Percentiles rank a stretch among this genome's conserved stretches.
Conservation (phyloP, 2,888 invertebrate genomes). For the Biston stratarius region DNA sequence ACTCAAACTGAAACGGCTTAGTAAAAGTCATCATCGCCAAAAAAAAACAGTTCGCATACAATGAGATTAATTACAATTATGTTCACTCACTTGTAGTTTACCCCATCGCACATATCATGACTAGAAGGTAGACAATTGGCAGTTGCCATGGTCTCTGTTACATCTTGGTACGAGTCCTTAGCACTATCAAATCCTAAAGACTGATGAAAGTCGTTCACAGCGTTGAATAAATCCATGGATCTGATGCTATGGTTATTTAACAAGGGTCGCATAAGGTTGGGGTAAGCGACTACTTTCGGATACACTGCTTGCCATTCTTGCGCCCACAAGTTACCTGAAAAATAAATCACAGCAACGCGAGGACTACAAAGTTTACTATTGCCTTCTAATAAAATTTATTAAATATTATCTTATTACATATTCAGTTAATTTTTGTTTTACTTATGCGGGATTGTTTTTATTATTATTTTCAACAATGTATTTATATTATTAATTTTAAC, state of each 20-base stretch:
- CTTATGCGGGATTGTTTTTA: too few relatives aligned
- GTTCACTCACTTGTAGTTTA: conserved; percentile 88
- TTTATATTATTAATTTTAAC: too few relatives aligned
- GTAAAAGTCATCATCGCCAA: too few relatives aligned
- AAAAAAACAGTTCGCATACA: background rate
- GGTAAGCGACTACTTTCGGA: conserved; percentile 81
- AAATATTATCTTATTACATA: background rate
- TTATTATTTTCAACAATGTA: too few relatives aligned
- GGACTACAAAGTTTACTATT: background rate
- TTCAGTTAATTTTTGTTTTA: too few relatives aligned
- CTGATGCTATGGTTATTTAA: conserved; percentile 71
- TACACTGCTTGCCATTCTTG: conserved; percentile 87
- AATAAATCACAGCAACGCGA: conserved; percentile 12
- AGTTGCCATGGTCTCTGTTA: conserved; percentile 86
- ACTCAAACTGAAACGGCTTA: too few relatives aligned
- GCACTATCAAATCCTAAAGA: conserved; percentile 88
- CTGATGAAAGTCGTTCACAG: conserved; percentile 87
- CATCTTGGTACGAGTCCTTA: conserved; percentile 86
- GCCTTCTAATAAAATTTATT: background rate
- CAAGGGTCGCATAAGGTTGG: conserved; percentile 83
- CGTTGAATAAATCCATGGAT: conserved; percentile 84
- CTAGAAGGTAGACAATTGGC: conserved; percentile 89
- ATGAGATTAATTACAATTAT: too few relatives aligned
- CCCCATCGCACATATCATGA: conserved; percentile 89
- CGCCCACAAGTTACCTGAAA: conserved; percentile 89